Percentiles rank a stretch among this genome's conserved stretches.
Evolutionary conservation across 1,140 invertebrate genomes (phyloP).

Genomic region (Drosophila trapezifrons): DNA sequence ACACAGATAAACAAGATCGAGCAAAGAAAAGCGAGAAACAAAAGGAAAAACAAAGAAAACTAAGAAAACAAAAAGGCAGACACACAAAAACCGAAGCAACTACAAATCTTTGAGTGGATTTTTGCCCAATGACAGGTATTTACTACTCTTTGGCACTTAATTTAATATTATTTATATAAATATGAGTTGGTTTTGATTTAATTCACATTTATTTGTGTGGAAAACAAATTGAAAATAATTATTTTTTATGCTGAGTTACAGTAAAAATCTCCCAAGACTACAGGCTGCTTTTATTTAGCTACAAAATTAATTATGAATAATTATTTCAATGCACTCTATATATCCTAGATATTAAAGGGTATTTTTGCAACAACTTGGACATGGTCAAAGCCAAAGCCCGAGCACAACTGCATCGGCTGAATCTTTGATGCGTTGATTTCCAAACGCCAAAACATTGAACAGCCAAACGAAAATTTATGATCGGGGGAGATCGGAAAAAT

Average conservation of each 20-base stretch:
- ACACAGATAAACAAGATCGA: constrained; percentile 51
- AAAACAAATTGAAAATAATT: not conserved
- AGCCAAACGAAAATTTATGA: constrained; percentile 45
- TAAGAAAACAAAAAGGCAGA: constrained; percentile 9
- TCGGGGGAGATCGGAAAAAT: constrained; percentile 4
- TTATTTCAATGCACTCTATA: not conserved
- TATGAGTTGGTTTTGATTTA: not conserved
- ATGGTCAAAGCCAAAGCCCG: not conserved
- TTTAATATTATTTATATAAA: no score
- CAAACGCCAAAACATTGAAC: constrained; percentile 53
- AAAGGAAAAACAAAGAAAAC: constrained; percentile 27
- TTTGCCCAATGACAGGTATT: not conserved
- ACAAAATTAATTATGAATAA: no score
- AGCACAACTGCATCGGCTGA: constrained; percentile 8
- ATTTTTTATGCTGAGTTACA: no score
- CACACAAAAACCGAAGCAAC: constrained; percentile 12
- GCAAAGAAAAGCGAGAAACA: constrained; percentile 10
- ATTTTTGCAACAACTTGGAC: not conserved
- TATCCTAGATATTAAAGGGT: not conserved
- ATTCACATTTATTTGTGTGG: no score
- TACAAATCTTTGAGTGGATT: not conserved
- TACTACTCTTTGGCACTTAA: not conserved
- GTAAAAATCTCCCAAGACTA: no score
- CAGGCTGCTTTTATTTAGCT: no score
- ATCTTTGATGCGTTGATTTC: constrained; percentile 53